Percentiles rank a stretch among this genome's conserved stretches.
phyloP scores from a whole-genome alignment of 2,888 invertebrate genomes.

The Diploptera punctata region DNA sequence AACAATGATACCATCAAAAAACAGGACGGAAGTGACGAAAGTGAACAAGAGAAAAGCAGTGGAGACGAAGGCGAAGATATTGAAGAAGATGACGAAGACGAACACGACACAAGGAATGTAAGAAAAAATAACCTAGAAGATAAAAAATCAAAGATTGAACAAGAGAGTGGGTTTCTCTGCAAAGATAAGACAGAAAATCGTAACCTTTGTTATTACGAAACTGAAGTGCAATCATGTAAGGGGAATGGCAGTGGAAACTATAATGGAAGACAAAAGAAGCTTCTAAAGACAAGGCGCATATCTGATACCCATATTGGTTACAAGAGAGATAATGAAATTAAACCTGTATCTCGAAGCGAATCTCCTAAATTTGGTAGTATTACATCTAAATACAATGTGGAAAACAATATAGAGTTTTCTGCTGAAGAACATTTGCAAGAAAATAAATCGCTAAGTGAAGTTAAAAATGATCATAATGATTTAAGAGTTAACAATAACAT shows the following conservation, averaged over 20 bases:
- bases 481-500: no score
- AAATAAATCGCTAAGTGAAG: no score
- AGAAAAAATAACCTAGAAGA: not conserved
- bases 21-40: not conserved
- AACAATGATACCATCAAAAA: not conserved
- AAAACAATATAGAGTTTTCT: no score
- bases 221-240: not conserved
- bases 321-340: conserved; percentile 20
- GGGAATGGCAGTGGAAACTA: not conserved
- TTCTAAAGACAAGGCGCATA: conserved; percentile 48
- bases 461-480: no score
- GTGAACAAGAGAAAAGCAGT: not conserved
- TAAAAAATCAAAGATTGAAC: not conserved
- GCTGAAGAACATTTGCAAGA: no score
- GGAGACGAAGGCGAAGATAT: not conserved
- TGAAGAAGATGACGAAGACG: not conserved
- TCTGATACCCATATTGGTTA: conserved; percentile 47
- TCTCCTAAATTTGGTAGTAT: not conserved
- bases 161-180: not conserved
- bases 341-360: not conserved
- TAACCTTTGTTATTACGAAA: not conserved
- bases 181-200: not conserved
- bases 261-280: conserved; percentile 43
- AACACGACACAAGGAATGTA: not conserved
- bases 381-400: not conserved